A percentile compares a stretch with the other conserved stretches of the same genome.
These are phyloP conservation scores for Puma concolor DNA, from an alignment of 2,113 vertebrate species.

Conservation along the genomic window DNA sequence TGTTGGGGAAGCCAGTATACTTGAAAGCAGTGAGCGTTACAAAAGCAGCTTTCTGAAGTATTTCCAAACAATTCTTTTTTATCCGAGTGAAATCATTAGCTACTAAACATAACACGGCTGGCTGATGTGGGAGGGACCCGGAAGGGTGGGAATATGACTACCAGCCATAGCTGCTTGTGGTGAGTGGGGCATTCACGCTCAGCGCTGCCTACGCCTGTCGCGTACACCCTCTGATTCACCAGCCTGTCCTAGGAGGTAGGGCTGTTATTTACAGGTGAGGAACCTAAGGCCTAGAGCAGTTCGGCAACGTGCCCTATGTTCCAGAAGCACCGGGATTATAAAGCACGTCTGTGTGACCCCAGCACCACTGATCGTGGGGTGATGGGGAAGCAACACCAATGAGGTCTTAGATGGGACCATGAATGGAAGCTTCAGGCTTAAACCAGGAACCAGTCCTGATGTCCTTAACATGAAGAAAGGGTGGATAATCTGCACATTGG, in stretches of 20 bases:
- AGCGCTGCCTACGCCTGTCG: not conserved
- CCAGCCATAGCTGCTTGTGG: not conserved
- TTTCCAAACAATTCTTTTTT: slow-evolving; percentile 49
- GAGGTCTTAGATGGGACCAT: not conserved
- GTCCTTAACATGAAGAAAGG: not conserved
- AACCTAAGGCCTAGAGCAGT: not conserved
- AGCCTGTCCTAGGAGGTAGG: not conserved
- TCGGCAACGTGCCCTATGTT: not conserved
- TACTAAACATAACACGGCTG: not conserved
- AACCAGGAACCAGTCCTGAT: not conserved
- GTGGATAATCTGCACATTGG: too few relatives aligned
- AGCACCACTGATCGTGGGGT: not conserved
- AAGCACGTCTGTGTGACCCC: not conserved
- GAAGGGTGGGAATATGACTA: not conserved
- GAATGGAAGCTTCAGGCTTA: not conserved
- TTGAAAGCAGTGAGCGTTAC: not conserved
- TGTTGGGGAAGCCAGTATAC: not conserved
- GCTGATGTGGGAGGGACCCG: not conserved
- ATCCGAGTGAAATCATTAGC: not conserved
- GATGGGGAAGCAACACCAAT: accelerated
- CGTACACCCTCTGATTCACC: not conserved
- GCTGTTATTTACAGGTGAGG: not conserved
- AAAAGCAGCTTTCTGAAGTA: not conserved
- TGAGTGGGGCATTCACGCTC: accelerated
- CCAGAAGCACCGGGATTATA: not conserved